phyloP scores from a whole-genome alignment of 2,888 invertebrate species.

The Euspilapteryx auroguttella region DNA sequence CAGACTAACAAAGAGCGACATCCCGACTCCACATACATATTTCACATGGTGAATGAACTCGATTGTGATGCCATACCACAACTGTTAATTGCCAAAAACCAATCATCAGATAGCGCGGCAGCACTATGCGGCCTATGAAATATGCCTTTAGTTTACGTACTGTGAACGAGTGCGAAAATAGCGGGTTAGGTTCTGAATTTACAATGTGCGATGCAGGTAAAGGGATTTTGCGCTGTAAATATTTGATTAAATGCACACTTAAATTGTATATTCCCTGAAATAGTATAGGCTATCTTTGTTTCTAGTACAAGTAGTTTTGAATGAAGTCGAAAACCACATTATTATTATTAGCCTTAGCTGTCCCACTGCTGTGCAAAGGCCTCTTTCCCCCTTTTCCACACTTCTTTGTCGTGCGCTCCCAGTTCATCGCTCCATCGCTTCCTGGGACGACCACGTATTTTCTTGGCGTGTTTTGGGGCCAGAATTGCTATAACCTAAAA shows the following conservation, averaged over 20 bases:
- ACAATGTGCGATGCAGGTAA: not conserved
- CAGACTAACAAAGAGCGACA: conserved; percentile 47
- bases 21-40: conserved; percentile 47
- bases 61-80: conserved; percentile 52
- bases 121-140: conserved; percentile 43
- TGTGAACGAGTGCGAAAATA: not conserved
- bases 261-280: not conserved
- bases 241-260: not conserved
- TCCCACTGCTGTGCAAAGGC: too few relatives aligned
- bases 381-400: too few relatives aligned
- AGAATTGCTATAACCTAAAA: too few relatives aligned
- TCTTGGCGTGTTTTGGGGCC: too few relatives aligned
- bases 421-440: too few relatives aligned
- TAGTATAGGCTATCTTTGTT: not conserved
- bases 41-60: conserved; percentile 57
- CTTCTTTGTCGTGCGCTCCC: too few relatives aligned
- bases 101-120: conserved; percentile 58
- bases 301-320: not conserved
- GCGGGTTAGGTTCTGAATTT: not conserved
- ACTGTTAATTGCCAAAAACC: conserved; percentile 62
- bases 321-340: not conserved
- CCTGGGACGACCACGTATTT: too few relatives aligned
- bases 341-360: too few relatives aligned
- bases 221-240: not conserved
- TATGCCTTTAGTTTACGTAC: conserved; percentile 41